Conservation (phyloP, 1,140 invertebrate species). For the Cardiocondyla obscurior region DNA sequence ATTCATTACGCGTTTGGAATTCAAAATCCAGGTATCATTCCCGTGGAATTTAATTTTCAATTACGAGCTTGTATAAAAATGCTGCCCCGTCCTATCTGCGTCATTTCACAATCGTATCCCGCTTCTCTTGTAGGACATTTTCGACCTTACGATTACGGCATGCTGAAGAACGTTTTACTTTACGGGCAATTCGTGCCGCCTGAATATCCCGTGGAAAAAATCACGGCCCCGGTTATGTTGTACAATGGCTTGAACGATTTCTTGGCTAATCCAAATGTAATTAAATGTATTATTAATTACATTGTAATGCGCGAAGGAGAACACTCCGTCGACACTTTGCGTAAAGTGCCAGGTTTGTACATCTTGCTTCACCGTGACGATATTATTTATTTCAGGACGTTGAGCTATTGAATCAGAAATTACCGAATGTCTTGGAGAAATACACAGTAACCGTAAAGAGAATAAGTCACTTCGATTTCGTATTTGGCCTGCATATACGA, state of each 20-base stretch:
- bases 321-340: background rate
- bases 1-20: slow-evolving; percentile 43
- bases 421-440: slow-evolving; percentile 44
- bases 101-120: background rate
- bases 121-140: slow-evolving; percentile 59
- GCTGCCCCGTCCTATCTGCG: too few species aligned
- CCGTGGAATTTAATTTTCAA: background rate
- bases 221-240: slow-evolving; percentile 44
- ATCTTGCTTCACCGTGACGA: background rate
- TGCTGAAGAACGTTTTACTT: slow-evolving; percentile 54
- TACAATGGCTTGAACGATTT: slow-evolving; percentile 39
- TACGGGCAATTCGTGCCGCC: slow-evolving; percentile 75
- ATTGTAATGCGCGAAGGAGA: background rate
- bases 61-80: background rate
- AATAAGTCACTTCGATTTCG: slow-evolving; percentile 51
- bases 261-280: slow-evolving; percentile 22
- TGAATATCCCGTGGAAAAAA: slow-evolving; percentile 73
- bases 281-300: background rate
- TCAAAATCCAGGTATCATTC: slow-evolving; percentile 40
- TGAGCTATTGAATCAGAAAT: background rate
- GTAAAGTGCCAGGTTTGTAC: background rate
- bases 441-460: slow-evolving; percentile 11
- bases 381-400: slow-evolving; percentile 45
- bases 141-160: slow-evolving; percentile 79
- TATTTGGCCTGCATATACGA: background rate